These are phyloP conservation scores for Zapornia atra DNA, from an alignment of 2,113 vertebrate species.

Conservation along the genomic window DNA sequence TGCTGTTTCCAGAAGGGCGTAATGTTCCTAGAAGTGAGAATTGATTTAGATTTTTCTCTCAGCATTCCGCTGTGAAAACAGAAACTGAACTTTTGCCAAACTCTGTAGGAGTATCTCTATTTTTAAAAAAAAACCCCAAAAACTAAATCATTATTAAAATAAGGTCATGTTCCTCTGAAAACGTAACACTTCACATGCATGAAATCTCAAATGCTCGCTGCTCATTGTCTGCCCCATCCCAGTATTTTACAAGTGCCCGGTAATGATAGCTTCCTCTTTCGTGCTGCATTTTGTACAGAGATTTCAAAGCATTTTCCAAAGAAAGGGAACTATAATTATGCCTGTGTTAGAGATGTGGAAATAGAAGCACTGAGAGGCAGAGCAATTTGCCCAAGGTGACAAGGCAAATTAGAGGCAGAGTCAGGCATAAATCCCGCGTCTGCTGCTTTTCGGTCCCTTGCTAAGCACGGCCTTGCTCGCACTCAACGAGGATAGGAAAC, in stretches of 20 bases:
- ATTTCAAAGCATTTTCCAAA: slow-evolving; percentile 48
- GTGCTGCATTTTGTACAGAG: background rate
- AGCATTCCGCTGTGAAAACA: background rate
- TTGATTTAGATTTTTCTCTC: slow-evolving; percentile 46
- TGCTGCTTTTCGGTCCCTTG: background rate
- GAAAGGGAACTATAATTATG: slow-evolving; percentile 47
- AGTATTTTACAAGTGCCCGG: slow-evolving; percentile 3
- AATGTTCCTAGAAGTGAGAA: slow-evolving; percentile 36
- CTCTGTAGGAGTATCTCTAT: background rate
- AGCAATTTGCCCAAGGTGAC: slow-evolving; percentile 44
- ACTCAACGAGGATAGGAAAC: background rate
- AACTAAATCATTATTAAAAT: background rate
- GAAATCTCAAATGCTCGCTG: background rate
- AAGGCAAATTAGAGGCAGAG: slow-evolving; percentile 44
- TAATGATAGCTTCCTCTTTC: slow-evolving; percentile 30
- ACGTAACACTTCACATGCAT: background rate
- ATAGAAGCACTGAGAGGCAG: background rate
- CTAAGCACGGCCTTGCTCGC: background rate
- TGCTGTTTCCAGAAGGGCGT: background rate
- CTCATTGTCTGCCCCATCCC: slow-evolving; percentile 7
- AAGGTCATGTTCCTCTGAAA: background rate
- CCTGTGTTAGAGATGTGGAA: slow-evolving; percentile 10
- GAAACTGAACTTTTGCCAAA: background rate
- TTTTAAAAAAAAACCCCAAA: background rate
- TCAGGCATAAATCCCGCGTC: background rate